phyloP scores from a whole-genome alignment of 1,140 invertebrate species.

The Atopsyche davidsoni region DNA sequence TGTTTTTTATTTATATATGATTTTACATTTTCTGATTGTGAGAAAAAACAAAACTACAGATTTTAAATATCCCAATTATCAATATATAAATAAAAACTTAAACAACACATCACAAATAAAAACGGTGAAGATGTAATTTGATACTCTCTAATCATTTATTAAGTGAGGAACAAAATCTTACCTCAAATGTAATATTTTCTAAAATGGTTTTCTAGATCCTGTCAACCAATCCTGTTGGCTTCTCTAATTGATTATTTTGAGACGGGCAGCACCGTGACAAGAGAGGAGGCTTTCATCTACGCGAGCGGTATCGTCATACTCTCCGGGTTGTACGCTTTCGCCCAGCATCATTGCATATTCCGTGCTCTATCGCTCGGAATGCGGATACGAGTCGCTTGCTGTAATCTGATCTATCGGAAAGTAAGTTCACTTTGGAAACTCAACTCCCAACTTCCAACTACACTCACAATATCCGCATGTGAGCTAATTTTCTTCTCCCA shows the following conservation, averaged over 20 bases:
- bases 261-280: slow-evolving; percentile 47
- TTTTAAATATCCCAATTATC: neutral
- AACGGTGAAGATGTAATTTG: neutral
- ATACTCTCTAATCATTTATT: neutral
- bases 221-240: slow-evolving; percentile 44
- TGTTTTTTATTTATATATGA: neutral
- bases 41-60: neutral
- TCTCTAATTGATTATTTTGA: slow-evolving; percentile 41
- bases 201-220: slow-evolving; percentile 38
- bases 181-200: slow-evolving; percentile 1
- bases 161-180: neutral
- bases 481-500: neutral
- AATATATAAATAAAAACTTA: slow-evolving; percentile 1
- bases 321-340: slow-evolving; percentile 35
- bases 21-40: neutral
- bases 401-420: slow-evolving; percentile 41
- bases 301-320: slow-evolving; percentile 32
- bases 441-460: no score
- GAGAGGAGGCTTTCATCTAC: slow-evolving; percentile 33
- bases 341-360: slow-evolving; percentile 37
- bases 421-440: no score
- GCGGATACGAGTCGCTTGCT: slow-evolving; percentile 40
- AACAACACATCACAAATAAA: slow-evolving; percentile 6
- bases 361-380: slow-evolving; percentile 37
- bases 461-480: neutral